Evolutionary conservation across 2,113 vertebrate species (phyloP), one percentile per base, ranked within the genome.

Genomic region (Pseudorhombus dupliciocellatus): DNA sequence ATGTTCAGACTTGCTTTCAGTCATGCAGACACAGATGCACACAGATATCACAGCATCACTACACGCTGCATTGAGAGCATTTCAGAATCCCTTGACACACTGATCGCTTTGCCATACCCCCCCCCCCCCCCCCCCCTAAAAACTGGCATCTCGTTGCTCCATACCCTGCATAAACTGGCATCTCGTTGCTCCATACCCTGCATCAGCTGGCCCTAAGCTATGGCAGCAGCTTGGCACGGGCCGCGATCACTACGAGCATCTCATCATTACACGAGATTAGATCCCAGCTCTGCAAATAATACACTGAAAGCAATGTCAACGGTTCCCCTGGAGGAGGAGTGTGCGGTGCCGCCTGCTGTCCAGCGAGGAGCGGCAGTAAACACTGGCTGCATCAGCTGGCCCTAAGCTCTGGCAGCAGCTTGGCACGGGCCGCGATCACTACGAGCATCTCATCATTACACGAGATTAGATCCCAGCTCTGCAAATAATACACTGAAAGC

Each of bases 151-250:
- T 74, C 69, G 16, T 50, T 85, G 75, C 77, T 83, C 78, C 68
- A 56, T 52, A 71, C 75, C 53, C 78, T 74, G 79, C 63, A 81
- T 88, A 61, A 84, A 80, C 81, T 92, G 87, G 80, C 87, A 79
- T 73, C 56, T 74, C 69, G 16, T 50, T 85, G 75, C 77, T 83
- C 78, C 68, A 56, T 52, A 71, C 75, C 53, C 78, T 74, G 79
- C 63, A 81, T 88, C 67, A 83, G 75, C 77, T 79, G 81, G 81
- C 72, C 84, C 77, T 80, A 48, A 78, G 66, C 72, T 66, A 61
- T 55, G 78, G 75, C 77, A 87, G 83, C 84, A 87, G 83, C 81
- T 91, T 92, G 81, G 87, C 84, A 68, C 80, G 66, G 64, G 31
- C 81, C 3, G 10, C 15, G 44, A 73, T 69, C 78, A 77, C 83